These are phyloP conservation scores for Montipora efflorescens DNA, from an alignment of 64 coral and sea anemone genomes.

Conservation along the genomic window DNA sequence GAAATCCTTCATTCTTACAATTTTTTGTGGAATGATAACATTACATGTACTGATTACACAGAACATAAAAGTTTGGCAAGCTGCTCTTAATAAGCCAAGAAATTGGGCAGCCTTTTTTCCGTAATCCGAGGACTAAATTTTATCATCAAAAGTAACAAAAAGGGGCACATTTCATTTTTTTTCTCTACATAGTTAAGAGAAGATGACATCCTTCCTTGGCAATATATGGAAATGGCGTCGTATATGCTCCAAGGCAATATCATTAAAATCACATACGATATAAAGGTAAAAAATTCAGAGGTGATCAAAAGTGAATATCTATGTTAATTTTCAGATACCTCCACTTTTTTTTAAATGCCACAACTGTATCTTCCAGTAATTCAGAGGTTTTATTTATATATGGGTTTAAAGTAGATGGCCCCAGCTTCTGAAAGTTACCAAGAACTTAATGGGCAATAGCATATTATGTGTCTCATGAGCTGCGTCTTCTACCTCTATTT, in stretches of 20 bases:
- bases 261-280: neutral
- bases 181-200: no score
- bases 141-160: no score
- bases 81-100: no score
- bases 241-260: conserved; percentile 36
- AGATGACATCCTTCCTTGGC: neutral
- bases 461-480: conserved; percentile 25
- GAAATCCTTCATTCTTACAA: no score
- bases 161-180: no score
- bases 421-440: neutral
- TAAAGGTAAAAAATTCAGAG: neutral
- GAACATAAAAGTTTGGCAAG: no score
- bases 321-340: conserved; percentile 40
- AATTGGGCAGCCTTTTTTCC: no score
- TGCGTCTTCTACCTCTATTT: conserved; percentile 31
- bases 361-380: conserved; percentile 11
- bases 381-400: conserved; percentile 7
- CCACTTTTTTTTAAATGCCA: conserved; percentile 18
- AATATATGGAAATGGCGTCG: conserved; percentile 9
- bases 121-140: no score
- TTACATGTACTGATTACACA: no score
- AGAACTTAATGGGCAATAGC: conserved; percentile 10
- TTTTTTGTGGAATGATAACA: no score
- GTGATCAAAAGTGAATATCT: conserved; percentile 17
- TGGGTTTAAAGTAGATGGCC: conserved; percentile 27